Percentiles rank a stretch among this genome's conserved stretches.
Conservation (phyloP, 1,140 invertebrate species). For the Drosophila suzukii region DNA sequence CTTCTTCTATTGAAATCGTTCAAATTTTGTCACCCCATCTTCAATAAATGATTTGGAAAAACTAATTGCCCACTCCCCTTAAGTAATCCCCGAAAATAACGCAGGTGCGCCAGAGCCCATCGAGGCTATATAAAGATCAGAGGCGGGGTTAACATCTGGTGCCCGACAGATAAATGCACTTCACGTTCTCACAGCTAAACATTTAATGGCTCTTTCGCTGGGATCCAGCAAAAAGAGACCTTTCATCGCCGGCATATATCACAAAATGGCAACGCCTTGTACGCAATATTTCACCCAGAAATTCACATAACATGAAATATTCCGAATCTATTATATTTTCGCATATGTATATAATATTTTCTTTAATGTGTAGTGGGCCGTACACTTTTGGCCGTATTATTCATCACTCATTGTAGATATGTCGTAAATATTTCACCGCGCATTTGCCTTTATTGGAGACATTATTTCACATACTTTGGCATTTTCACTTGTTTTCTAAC, state of each 20-base stretch:
- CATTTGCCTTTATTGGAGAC: slow-evolving; percentile 54
- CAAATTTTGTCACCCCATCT: not conserved
- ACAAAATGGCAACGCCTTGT: slow-evolving; percentile 48
- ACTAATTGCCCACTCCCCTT: not conserved
- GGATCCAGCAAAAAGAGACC: slow-evolving; percentile 21
- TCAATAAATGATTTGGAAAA: slow-evolving; percentile 16
- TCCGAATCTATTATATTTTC: slow-evolving; percentile 39
- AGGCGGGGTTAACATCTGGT: slow-evolving; percentile 49
- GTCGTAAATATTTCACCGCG: slow-evolving; percentile 27
- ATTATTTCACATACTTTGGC: slow-evolving; percentile 70
- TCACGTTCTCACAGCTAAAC: slow-evolving; percentile 41
- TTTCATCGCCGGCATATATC: slow-evolving; percentile 25
- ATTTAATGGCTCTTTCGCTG: slow-evolving; percentile 38
- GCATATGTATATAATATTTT: slow-evolving; percentile 7
- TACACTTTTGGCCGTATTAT: slow-evolving; percentile 35
- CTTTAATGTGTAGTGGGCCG: slow-evolving; percentile 8
- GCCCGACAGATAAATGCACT: slow-evolving; percentile 31
- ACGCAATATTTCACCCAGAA: slow-evolving; percentile 46
- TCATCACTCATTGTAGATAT: slow-evolving; percentile 44
- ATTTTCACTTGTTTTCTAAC: slow-evolving; percentile 52
- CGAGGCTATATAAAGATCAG: slow-evolving; percentile 51
- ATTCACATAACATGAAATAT: slow-evolving; percentile 44
- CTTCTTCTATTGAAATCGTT: slow-evolving; percentile 18
- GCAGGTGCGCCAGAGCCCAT: slow-evolving; percentile 45
- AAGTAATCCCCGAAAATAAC: slow-evolving; percentile 13